Percentiles rank a stretch among this genome's conserved stretches.
These are phyloP conservation scores for Ophiodon elongatus DNA, from an alignment of 2,113 vertebrate species.

Conservation along the genomic window DNA sequence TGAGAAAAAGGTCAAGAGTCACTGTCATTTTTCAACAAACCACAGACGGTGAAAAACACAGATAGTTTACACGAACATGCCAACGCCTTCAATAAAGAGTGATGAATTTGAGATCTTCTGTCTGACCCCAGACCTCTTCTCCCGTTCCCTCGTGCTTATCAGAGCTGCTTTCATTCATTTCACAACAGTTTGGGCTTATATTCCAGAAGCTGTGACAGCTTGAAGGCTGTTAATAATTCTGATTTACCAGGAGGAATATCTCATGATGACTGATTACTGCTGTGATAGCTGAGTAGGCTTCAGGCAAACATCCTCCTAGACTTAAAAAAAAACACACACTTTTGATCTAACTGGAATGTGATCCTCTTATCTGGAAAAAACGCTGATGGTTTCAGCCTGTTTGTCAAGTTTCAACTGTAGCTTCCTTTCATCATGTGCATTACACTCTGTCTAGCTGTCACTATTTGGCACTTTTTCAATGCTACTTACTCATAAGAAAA, in stretches of 20 bases:
- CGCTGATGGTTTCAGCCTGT: constrained; percentile 15
- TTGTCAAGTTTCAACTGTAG: constrained; percentile 3
- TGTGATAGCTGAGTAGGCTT: not conserved
- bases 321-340: not conserved
- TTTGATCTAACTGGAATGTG: constrained; percentile 55
- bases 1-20: constrained; percentile 1
- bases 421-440: not conserved
- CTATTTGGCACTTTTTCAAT: not conserved
- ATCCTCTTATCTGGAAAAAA: constrained; percentile 19
- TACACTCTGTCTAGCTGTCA: not conserved
- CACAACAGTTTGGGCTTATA: constrained; percentile 6
- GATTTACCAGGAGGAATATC: constrained; percentile 18
- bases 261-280: constrained; percentile 31
- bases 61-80: not conserved
- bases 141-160: constrained; percentile 18
- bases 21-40: constrained; percentile 4
- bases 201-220: constrained; percentile 25
- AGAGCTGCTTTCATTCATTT: constrained; percentile 19
- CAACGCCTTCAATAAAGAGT: constrained; percentile 21
- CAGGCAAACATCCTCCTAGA: constrained; percentile 23
- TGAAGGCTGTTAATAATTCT: constrained; percentile 4
- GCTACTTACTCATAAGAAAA: not conserved
- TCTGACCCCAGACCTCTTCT: not conserved
- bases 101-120: constrained; percentile 43
- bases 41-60: not conserved